Base-by-base conservation (phyloP, 1,140 invertebrate species). In the Physella acuta region DNA sequence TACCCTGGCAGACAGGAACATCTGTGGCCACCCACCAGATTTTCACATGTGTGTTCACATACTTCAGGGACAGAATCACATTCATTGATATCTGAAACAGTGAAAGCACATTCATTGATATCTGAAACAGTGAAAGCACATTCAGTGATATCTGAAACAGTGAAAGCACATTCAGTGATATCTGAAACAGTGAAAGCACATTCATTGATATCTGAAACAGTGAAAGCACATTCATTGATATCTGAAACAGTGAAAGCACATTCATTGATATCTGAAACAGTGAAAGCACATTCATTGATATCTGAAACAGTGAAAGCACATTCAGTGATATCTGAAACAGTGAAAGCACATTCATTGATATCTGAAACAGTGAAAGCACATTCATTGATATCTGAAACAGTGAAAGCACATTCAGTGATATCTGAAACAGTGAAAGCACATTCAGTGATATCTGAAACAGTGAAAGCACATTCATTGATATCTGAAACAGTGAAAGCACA, bases 1-100 rank as follows among this genome's bases (percentile, higher is more conserved):
- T 67, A 83, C 0, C 92, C 92, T 33, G 89, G 87, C 8, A 89
- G 87, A 82, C 89, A 90, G 31, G 85, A 84, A 71, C 89, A 90
- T 67, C 85, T 81, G 81, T 84, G 89, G 26, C 87, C 87, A 56
- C 89, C 89, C 37, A 86, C 82, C 33, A 83, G 85, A 82, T 90
- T 90, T 26, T 75, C 58, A 78, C 89, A 90, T 65, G 85, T 81
- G 71, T 87, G 87, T 70, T 87, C 86, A 82, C 88, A 89, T 3
- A 83, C 75, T n/a, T 70, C 61, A 24, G 79, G 75, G 24, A 60
- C 71, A 53, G 80, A 76, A 49, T 68, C 55, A 76, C 84, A 86
- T 71, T 85, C 85, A 72, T 85, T 80, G 30, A 83, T 78, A 76
- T 86, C 84, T 85, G 66, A 37, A 60, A 60, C 16, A 60, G 20